Evolutionary conservation across 2,797 vertebrate genomes (phyloP), one percentile per base, ranked within the genome.

Genomic region (Sebastes vulpes): DNA sequence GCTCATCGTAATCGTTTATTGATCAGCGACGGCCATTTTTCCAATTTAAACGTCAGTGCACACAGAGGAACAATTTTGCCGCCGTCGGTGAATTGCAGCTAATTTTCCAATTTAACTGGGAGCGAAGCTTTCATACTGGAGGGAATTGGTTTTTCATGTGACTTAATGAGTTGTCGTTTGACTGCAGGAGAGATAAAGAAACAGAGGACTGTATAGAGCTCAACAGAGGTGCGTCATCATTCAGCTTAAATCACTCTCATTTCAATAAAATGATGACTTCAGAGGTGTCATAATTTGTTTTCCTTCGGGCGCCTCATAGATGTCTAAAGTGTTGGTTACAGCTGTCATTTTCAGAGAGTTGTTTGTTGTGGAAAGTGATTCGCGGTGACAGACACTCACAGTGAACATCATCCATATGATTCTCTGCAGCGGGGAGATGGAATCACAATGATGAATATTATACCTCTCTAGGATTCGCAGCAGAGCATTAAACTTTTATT

Each of bases 381-480:
- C 0, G 4, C 14, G 56, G 31, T 38, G 82, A 67, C 66, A 79
- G 29, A 3, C 53, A 1, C 35, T 65, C 32, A n/a, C 50, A 72
- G 42, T 16, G 16, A 85, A 38, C 65, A 54, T 69, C 77, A 25
- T n/a, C 53, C 29, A 6, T 68, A 52, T 46, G 25, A 68, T 23
- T 71, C n/a, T 75, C 57, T 86, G 65, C 83, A 81, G 78, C 79
- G 42, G 72, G 46, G 64, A 72, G 54, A 57, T 29, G 25, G 58
- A 66, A 63, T 48, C 29, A 29, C 32, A 4, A 61, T 73, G 57
- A 79, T 61, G 54, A 59, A 72, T 83, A 60, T 79, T 42, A 42
- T 42, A 70, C 63, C 35, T 72, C 57, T 72, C 53, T 10, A 63
- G 64, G 60, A 59, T 75, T 84, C 54, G n/a, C 50, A 76, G 72